A percentile compares a stretch with the other conserved stretches of the same genome.
phyloP scores from a whole-genome alignment of 2,113 vertebrate species.

The Coptodon bakossiorum region DNA sequence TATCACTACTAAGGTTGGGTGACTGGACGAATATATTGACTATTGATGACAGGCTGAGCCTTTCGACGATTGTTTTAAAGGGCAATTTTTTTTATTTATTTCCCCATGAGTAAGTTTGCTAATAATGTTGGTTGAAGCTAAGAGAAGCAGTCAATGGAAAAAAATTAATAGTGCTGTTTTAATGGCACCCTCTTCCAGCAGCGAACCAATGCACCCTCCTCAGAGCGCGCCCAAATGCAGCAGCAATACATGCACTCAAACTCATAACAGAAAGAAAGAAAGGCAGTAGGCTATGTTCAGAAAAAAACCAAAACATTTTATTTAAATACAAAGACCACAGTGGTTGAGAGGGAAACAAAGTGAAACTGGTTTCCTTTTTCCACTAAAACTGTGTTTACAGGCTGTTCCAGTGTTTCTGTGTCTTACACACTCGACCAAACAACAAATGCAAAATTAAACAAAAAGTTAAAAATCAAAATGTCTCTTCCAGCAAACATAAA shows the following conservation, averaged over 20 bases:
- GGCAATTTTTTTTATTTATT: neutral
- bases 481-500: neutral
- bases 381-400: neutral
- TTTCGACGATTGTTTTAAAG: fast-evolving
- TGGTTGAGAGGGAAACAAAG: neutral
- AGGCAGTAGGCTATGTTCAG: neutral
- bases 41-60: neutral
- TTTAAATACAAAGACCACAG: neutral
- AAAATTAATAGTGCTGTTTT: neutral
- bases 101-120: neutral
- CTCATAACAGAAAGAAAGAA: neutral
- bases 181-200: fast-evolving
- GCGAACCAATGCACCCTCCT: neutral
- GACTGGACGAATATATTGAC: neutral
- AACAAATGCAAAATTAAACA: neutral
- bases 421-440: fast-evolving
- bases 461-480: neutral
- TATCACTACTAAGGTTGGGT: neutral
- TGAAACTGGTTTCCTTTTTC: neutral
- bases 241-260: neutral
- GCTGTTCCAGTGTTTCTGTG: neutral
- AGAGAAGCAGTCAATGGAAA: neutral
- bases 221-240: fast-evolving
- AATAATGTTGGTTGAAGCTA: neutral
- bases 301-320: neutral